phyloP scores from a whole-genome alignment of 2,888 invertebrate species.

The Tetragonisca angustula region DNA sequence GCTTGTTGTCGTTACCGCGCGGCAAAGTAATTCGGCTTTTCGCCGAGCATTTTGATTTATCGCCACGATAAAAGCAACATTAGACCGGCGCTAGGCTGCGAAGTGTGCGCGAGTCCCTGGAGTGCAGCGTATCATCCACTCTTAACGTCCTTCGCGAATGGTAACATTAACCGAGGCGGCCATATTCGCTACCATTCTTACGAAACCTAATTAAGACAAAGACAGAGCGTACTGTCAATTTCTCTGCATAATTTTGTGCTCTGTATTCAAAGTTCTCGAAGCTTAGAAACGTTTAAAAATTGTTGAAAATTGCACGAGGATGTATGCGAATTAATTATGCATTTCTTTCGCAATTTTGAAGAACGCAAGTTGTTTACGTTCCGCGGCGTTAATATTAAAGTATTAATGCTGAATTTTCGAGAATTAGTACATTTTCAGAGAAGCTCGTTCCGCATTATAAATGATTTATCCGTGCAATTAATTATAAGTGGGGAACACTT shows the following conservation, averaged over 20 bases:
- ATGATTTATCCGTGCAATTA: too few species aligned
- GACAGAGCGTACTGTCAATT: slow-evolving; percentile 7
- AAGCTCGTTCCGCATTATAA: too few species aligned
- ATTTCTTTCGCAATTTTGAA: too few species aligned
- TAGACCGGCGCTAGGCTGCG: slow-evolving; percentile 41
- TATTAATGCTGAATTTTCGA: too few species aligned
- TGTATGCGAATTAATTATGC: too few species aligned
- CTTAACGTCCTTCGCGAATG: slow-evolving; percentile 52
- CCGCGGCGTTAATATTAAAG: too few species aligned
- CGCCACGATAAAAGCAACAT: slow-evolving; percentile 65
- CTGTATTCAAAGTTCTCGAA: slow-evolving; percentile 8
- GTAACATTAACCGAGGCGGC: slow-evolving; percentile 47
- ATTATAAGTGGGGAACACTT: too few species aligned
- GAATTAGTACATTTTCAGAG: too few species aligned
- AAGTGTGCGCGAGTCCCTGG: slow-evolving; percentile 44
- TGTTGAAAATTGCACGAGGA: background rate
- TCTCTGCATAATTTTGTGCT: background rate
- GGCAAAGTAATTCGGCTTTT: slow-evolving; percentile 60
- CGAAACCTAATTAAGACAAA: slow-evolving; percentile 18
- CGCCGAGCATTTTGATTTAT: slow-evolving; percentile 63
- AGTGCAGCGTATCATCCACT: slow-evolving; percentile 57
- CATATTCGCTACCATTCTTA: slow-evolving; percentile 23
- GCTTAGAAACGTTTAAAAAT: background rate
- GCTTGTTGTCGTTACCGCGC: slow-evolving; percentile 49
- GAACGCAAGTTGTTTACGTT: too few species aligned